Base-by-base conservation (phyloP, 2,888 invertebrate species). In the Drosophila gaucha region DNA sequence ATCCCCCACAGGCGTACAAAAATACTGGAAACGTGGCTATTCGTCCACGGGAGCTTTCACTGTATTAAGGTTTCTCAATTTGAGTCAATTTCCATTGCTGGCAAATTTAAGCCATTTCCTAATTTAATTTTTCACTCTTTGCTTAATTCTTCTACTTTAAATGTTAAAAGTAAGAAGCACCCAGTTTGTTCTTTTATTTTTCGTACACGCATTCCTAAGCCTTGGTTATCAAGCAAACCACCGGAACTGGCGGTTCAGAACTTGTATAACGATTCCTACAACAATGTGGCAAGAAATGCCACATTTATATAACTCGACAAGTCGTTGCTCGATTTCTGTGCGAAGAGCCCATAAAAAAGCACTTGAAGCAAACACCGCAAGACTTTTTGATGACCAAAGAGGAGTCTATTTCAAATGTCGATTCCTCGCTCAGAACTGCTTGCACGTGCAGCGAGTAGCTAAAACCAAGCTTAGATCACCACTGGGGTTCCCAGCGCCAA, bases 341-440 rank as follows among this genome's bases (percentile, higher is more conserved):
- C 6, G 38, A 26, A 38, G 73, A 72, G 73, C 14, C 58, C 73
- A 77, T 72, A 72, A 76, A 72, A 72, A 55, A 72, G 39, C 73
- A 72, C 58, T 72, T 65, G 73, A 58, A 54, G 18, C 38, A 6
- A 24, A 39, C 28, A 46, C 52, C 68, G 52, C 74, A 74, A 64
- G 54, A 28, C 35, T 26, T 39, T 58, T 67, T 52, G 47, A 57
- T 56, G 71, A 10, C 47, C 64, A 10, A 20, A 39, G 72, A 50
- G 73, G 44, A 50, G 67, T 35, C 36, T 6, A 26, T 38, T 31
- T 60, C 62, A 33, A 6, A n/a, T 10, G 33, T 6, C 14, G 24
- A 59, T 26, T 58, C 63, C 44, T 38, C 63, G 36, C 39, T 20
- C 43, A 41, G 24, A 41, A 10, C 9, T 41, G 57, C 8, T 26